Evolutionary conservation across 2,888 invertebrate genomes (phyloP).

Genomic region (Lithophane socia): DNA sequence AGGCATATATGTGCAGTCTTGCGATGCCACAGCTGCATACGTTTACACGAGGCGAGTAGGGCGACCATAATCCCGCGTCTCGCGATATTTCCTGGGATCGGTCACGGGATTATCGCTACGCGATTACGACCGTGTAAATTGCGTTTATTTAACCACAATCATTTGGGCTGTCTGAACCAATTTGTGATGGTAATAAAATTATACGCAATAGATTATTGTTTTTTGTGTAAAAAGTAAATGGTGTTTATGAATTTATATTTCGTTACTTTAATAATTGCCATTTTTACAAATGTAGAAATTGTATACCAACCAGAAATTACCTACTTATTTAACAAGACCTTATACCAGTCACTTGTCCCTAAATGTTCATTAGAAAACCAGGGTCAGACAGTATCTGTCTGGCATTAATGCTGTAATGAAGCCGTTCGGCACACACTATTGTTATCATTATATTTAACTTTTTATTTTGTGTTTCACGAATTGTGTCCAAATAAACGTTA

Average conservation of each 20-base stretch:
- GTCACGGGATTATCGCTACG: constrained; percentile 64
- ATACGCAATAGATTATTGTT: background rate
- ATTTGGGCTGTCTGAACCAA: constrained; percentile 12
- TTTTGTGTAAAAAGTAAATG: background rate
- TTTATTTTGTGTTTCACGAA: too few species aligned
- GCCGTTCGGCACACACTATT: too few species aligned
- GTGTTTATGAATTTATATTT: background rate
- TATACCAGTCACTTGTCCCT: too few species aligned
- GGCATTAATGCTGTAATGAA: too few species aligned
- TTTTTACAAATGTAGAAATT: background rate
- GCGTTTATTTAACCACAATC: constrained; percentile 50
- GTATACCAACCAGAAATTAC: background rate
- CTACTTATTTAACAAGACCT: too few species aligned
- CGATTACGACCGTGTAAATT: constrained; percentile 66
- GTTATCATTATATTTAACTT: too few species aligned
- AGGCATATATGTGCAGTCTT: background rate
- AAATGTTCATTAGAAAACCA: too few species aligned
- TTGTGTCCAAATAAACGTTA: too few species aligned
- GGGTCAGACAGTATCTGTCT: too few species aligned
- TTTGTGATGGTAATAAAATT: constrained; percentile 30
- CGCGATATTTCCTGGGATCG: constrained; percentile 51
- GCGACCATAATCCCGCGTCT: constrained; percentile 61
- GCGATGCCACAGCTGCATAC: constrained; percentile 62
- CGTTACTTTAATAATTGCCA: background rate
- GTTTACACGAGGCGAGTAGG: constrained; percentile 59